Base-by-base conservation (phyloP, 2,888 invertebrate species). In the Ectropis crepuscularia region DNA sequence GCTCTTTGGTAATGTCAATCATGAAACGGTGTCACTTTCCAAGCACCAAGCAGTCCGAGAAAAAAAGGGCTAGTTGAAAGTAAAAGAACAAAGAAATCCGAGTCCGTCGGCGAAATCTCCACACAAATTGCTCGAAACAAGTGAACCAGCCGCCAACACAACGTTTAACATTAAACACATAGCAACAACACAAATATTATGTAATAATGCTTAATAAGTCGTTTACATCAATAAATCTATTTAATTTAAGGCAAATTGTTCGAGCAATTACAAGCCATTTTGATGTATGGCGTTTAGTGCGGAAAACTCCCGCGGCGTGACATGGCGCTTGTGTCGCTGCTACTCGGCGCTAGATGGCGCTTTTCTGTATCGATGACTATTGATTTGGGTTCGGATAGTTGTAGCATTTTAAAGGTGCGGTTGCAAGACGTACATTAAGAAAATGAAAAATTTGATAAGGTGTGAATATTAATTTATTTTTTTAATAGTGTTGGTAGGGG, bases 331-430 rank as follows among this genome's bases (percentile, higher is more conserved):
- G 73, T 69, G 68, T 63, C 41, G 43, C 1, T 5, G 84, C 92
- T 90, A 91, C 87, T 89, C 86, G 75, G 53, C 83, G 74, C 42
- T 82, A 92, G 92, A 89, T 90, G 91, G 86, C 88, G 78, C 0
- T 79, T 69, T 58, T 49, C 58, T 28, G 16, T 28, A 28, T 28
- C 16, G 16, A 28, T 28, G 16, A 28, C 47, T 67, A 83, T 85
- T 76, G 72, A 83, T 86, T 67, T 48, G 5, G 62, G 63, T 65
- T 71, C 51, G 42, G 55, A 57, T 67, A 60, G 68, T 41, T 57
- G 60, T 55, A 62, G 65, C 39, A 36, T 68, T n/a, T 45, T 10
- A n/a, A 45, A 9, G 6, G n/a, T 45, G n/a, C n/a, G 45, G 10
- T 45, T 45, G 9, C n/a, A 45, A 28, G 16, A 28, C 16, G 16